Evolutionary conservation across 1,140 invertebrate species (phyloP).

Genomic region (Bombus confusus): DNA sequence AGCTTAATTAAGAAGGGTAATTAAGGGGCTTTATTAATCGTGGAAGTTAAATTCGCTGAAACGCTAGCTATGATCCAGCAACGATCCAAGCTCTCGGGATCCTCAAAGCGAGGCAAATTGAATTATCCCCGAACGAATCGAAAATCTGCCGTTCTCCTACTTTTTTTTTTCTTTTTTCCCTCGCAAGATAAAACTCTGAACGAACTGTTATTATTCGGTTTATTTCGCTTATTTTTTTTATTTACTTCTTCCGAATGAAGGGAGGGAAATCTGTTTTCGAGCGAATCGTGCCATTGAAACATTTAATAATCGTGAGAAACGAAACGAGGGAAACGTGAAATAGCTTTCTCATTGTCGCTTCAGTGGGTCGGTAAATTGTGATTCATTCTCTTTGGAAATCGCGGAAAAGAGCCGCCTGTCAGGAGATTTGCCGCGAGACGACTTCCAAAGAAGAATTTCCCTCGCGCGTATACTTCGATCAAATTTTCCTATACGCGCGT

Average conservation of each 20-base stretch:
- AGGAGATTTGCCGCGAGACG: background rate
- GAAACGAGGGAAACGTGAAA: background rate
- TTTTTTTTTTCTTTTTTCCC: too few relatives aligned
- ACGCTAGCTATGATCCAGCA: background rate
- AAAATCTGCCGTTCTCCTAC: background rate
- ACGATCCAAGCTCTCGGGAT: background rate
- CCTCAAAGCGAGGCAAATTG: background rate
- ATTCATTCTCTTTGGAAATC: background rate
- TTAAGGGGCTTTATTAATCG: background rate
- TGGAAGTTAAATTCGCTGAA: background rate
- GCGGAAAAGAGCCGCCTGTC: too few relatives aligned
- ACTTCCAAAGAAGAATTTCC: background rate
- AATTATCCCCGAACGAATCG: background rate
- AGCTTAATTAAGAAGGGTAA: slow-evolving; percentile 17
- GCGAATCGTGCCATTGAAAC: background rate
- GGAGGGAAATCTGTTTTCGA: background rate
- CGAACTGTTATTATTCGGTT: background rate
- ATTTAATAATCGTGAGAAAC: slow-evolving; percentile 12
- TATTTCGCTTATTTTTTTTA: background rate
- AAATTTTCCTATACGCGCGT: too few relatives aligned
- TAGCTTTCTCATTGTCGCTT: slow-evolving; percentile 3
- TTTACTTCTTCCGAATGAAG: background rate
- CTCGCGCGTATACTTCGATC: background rate
- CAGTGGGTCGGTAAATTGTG: background rate
- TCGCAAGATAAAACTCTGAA: background rate